These are phyloP conservation scores for Aphrophora alni DNA, from an alignment of 2,888 invertebrate genomes.

Conservation along the genomic window DNA sequence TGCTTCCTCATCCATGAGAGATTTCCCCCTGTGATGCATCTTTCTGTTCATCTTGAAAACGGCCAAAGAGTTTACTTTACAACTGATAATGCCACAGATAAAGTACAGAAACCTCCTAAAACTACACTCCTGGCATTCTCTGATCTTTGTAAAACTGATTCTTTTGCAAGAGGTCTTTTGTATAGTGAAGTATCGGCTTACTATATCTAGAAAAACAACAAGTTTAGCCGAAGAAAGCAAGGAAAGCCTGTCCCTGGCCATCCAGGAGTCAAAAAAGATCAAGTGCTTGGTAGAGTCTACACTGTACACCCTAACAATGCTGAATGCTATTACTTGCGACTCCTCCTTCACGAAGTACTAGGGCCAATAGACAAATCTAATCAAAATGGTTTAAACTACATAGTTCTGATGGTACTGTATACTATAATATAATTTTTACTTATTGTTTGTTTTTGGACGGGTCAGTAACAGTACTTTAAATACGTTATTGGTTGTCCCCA, in stretches of 20 bases:
- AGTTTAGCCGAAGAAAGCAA: slow-evolving; percentile 9
- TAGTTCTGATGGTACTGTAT: too few species aligned
- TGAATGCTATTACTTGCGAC: slow-evolving; percentile 50
- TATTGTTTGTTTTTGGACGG: too few species aligned
- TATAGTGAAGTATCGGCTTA: slow-evolving; percentile 45
- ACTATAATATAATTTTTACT: too few species aligned
- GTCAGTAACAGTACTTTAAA: too few species aligned
- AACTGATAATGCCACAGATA: not conserved
- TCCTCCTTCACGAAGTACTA: slow-evolving; percentile 47
- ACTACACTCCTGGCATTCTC: slow-evolving; percentile 12
- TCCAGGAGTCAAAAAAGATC: slow-evolving; percentile 45
- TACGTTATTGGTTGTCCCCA: too few species aligned
- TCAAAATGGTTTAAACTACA: too few species aligned
- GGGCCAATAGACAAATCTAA: too few species aligned
- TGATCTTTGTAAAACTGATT: slow-evolving; percentile 14
- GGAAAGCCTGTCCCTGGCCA: slow-evolving; percentile 8
- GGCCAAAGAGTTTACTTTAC: slow-evolving; percentile 21
- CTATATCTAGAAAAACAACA: slow-evolving; percentile 42
- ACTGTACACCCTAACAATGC: slow-evolving; percentile 49
- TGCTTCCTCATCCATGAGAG: slow-evolving; percentile 29
- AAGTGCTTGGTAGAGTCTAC: slow-evolving; percentile 51
- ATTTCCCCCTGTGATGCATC: slow-evolving; percentile 10
- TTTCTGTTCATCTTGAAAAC: slow-evolving; percentile 24
- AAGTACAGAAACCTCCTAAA: slow-evolving; percentile 13
- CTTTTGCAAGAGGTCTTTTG: slow-evolving; percentile 41